Percentiles rank a stretch among this genome's conserved stretches.
phyloP scores from a whole-genome alignment of 2,113 vertebrate genomes.

The Aramus guarauna region DNA sequence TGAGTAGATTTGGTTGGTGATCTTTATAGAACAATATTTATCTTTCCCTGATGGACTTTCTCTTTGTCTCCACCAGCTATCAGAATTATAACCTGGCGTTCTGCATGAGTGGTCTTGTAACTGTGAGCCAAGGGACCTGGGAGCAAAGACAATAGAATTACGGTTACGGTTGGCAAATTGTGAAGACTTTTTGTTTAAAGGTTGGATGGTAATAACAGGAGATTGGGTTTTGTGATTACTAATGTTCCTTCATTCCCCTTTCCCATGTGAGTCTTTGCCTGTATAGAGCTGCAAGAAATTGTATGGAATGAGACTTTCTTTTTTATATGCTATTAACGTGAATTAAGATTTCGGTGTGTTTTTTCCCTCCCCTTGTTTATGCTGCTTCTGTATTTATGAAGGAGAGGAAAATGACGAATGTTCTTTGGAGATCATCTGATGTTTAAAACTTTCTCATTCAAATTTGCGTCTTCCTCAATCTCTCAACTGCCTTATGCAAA shows the following conservation, averaged over 20 bases:
- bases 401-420: not conserved
- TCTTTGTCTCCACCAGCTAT: conserved; percentile 40
- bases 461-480: not conserved
- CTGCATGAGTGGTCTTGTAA: conserved; percentile 38
- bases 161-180: not conserved
- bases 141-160: conserved; percentile 54
- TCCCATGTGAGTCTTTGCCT: conserved; percentile 16
- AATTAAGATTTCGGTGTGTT: not conserved
- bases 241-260: not conserved
- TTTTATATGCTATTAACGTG: not conserved
- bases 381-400: not conserved
- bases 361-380: not conserved
- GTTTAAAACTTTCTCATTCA: conserved; percentile 2
- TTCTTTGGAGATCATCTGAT: not conserved
- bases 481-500: not conserved
- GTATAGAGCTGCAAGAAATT: not conserved
- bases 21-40: conserved; percentile 66
- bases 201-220: conserved; percentile 41
- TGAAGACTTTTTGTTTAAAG: conserved; percentile 51
- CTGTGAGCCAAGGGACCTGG: not conserved
- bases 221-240: conserved; percentile 43
- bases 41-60: conserved; percentile 52
- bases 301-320: not conserved
- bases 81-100: conserved; percentile 38
- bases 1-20: conserved; percentile 62